Percentiles rank a stretch among this genome's conserved stretches.
phyloP scores from a whole-genome alignment of 2,113 vertebrate genomes.

The Boulengeromyrus knoepffleri region DNA sequence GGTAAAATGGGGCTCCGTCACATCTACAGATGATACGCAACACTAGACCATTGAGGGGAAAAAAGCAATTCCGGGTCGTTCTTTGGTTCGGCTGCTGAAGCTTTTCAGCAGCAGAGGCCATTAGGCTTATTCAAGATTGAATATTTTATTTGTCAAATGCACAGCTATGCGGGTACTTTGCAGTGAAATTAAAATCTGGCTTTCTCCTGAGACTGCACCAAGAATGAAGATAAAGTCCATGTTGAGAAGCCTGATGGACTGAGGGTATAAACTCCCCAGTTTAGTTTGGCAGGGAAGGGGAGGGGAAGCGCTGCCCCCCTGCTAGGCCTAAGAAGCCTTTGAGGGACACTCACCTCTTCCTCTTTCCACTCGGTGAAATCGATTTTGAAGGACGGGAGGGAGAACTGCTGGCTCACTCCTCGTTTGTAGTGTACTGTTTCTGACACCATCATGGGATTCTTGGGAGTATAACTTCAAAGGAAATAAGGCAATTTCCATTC shows the following conservation, averaged over 20 bases:
- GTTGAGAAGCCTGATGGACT: neutral
- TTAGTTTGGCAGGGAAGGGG: neutral
- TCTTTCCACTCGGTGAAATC: constrained; percentile 94
- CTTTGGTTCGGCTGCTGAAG: neutral
- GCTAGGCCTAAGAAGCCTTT: neutral
- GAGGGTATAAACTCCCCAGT: neutral
- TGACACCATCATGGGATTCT: constrained; percentile 74
- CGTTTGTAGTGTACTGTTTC: constrained; percentile 93
- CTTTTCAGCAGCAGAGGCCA: neutral
- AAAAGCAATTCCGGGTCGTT: neutral
- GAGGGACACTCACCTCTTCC: constrained; percentile 74
- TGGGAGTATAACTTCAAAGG: constrained; percentile 78
- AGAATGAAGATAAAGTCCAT: neutral
- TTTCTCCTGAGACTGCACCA: neutral
- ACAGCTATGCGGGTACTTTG: neutral
- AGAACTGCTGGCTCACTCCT: constrained; percentile 95
- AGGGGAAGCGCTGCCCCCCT: neutral
- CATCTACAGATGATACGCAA: neutral
- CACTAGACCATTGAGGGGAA: neutral
- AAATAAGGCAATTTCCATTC: neutral
- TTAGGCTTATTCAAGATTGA: neutral
- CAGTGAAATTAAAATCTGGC: neutral
- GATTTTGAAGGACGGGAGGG: constrained; percentile 91
- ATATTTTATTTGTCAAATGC: neutral
- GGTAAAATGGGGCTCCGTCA: neutral